Conservation (phyloP, 2,113 vertebrate genomes). For the Peromyscus maniculatus region DNA sequence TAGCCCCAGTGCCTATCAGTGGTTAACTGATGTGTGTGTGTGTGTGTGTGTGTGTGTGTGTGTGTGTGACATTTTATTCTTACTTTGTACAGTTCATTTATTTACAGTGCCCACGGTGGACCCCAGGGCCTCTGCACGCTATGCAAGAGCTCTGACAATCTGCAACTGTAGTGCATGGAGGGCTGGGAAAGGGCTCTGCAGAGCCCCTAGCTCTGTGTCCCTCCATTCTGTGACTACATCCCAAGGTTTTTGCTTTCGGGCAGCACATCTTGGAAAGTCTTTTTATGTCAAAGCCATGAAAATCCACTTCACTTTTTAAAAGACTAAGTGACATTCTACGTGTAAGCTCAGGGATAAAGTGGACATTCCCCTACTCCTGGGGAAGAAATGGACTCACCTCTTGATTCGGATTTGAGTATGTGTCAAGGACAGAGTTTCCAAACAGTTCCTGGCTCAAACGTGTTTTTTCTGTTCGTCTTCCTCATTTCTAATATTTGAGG, state of each 20-base stretch:
- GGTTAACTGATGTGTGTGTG: neutral
- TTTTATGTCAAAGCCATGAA: neutral
- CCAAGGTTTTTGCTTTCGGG: neutral
- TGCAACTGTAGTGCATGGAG: neutral
- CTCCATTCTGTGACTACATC: neutral
- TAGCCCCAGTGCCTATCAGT: neutral
- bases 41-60: neutral
- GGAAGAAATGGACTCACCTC: neutral
- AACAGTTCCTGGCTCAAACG: neutral
- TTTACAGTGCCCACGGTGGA: neutral
- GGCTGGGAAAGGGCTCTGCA: neutral
- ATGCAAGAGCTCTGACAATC: neutral
- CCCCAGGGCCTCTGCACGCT: neutral
- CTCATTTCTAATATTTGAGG: constrained; percentile 45
- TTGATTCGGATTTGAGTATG: neutral
- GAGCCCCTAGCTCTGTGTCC: neutral
- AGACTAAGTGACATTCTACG: neutral
- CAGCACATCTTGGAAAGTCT: neutral
- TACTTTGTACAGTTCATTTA: neutral
- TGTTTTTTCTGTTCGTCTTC: neutral
- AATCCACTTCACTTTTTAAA: neutral
- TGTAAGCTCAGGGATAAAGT: neutral
- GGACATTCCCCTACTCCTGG: neutral
- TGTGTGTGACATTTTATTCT: neutral
- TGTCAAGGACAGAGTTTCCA: neutral